Evolutionary conservation across 2,888 invertebrate species (phyloP), one percentile per base, ranked within the genome.

Genomic region (Arctia plantaginis): DNA sequence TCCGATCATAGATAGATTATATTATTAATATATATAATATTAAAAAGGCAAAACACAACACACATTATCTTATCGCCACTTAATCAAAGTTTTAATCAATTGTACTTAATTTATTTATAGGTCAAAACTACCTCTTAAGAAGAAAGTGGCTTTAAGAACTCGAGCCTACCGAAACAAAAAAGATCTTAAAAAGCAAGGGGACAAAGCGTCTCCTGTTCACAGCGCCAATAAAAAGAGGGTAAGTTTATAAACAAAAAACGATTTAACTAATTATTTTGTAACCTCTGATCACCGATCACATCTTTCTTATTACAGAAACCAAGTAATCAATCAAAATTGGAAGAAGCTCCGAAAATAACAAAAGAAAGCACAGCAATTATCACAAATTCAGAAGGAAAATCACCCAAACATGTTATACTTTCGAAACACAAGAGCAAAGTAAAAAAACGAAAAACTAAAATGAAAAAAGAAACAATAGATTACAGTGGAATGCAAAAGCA

Each of bases 41-140:
- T 41, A 41, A 41, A 41, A 41, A 41, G 41, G 13, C 35, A 47
- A 47, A 13, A 47, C 4, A 47, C 20, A 4, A 47, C 1, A 47
- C 47, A 47, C 6, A 47, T 18, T 18, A 15, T 18, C 18, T 20
- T 18, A n/a, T 47, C 47, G 20, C 18, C 3, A 55, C 55, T n/a
- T n/a, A 27, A 13, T 59, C 13, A 15, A 4, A 3, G 27, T 59
- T 59, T 59, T 27, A 27, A 62, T 23, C 6, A 44, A 44, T n/a
- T 23, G 59, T 55, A 59, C 39, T 51, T 44, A 62, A 44, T 18
- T 41, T 65, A 71, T 66, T 44, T 72, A 44, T 89, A 97, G 98
- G 82, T 98, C 98, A 70, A 98, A 98, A 93, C 96, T 98, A 75
- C 98, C 98, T 65, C 96, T 98, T 80, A 98, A 98, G 94, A 97